Percentiles rank a stretch among this genome's conserved stretches.
These are phyloP conservation scores for Schlechtendalia chinensis DNA, from an alignment of 1,140 invertebrate species.

Conservation along the genomic window DNA sequence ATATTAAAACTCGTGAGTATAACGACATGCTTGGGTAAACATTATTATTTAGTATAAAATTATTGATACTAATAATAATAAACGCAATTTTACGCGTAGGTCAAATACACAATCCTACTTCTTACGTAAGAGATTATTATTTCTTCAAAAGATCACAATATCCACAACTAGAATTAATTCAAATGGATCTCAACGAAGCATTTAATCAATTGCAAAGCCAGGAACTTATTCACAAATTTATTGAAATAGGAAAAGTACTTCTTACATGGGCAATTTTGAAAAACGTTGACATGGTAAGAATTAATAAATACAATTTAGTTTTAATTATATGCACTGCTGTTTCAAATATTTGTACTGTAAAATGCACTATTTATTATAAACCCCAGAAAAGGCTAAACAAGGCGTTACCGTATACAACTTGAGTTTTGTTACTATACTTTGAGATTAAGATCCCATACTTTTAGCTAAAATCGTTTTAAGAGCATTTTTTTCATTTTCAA, in stretches of 20 bases:
- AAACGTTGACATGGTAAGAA: constrained; percentile 78
- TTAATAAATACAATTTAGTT: neutral
- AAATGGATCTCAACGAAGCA: constrained; percentile 89
- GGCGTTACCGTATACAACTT: too few species aligned
- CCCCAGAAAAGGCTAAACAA: too few species aligned
- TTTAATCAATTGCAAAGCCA: constrained; percentile 89
- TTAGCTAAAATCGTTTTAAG: too few species aligned
- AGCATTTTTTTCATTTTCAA: too few species aligned
- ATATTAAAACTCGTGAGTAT: constrained; percentile 93
- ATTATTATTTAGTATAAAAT: too few species aligned
- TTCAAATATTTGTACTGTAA: too few species aligned
- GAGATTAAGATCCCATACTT: too few species aligned
- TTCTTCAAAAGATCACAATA: constrained; percentile 99
- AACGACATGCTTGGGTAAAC: too few species aligned
- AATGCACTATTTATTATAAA: too few species aligned
- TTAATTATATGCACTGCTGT: neutral
- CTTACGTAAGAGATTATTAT: constrained; percentile 96
- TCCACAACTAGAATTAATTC: constrained; percentile 91
- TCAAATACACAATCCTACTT: constrained; percentile 90
- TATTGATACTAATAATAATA: too few species aligned
- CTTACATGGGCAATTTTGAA: constrained; percentile 87
- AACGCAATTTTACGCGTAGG: constrained; percentile 61
- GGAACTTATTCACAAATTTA: constrained; percentile 90
- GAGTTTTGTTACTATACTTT: too few species aligned
- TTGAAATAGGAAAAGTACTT: constrained; percentile 94